Evolutionary conservation across 1,140 invertebrate genomes (phyloP).

Genomic region (Leptonema lineaticorne): DNA sequence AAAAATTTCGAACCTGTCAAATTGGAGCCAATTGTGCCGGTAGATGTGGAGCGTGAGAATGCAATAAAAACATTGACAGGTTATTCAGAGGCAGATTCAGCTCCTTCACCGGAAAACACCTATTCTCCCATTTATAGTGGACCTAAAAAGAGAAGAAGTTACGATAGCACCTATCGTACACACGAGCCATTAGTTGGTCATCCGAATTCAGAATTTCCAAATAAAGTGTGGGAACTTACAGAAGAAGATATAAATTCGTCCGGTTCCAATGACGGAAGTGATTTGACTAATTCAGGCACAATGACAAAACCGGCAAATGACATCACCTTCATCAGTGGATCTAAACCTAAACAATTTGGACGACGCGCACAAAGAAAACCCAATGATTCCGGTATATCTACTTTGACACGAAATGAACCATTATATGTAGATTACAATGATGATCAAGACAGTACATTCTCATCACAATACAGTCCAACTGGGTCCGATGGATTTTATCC

Average conservation of each 20-base stretch:
- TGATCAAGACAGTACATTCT: slow-evolving; percentile 51
- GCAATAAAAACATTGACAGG: slow-evolving; percentile 9
- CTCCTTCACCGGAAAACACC: background rate
- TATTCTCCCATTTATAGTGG: slow-evolving; percentile 49
- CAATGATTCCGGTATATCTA: slow-evolving; percentile 54
- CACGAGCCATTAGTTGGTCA: slow-evolving; percentile 76
- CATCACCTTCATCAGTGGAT: slow-evolving; percentile 55
- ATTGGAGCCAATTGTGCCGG: background rate
- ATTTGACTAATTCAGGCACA: slow-evolving; percentile 56
- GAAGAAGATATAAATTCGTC: slow-evolving; percentile 62
- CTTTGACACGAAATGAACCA: slow-evolving; percentile 33
- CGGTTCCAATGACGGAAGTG: slow-evolving; percentile 59
- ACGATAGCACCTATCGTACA: slow-evolving; percentile 78
- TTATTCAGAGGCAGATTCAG: background rate
- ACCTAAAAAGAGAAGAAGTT: slow-evolving; percentile 65
- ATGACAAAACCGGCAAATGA: slow-evolving; percentile 59
- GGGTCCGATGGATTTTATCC: slow-evolving; percentile 55
- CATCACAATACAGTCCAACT: slow-evolving; percentile 52
- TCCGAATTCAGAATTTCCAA: slow-evolving; percentile 75
- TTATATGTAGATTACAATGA: slow-evolving; percentile 48
- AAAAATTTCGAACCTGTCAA: slow-evolving; percentile 19
- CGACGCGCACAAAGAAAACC: slow-evolving; percentile 52
- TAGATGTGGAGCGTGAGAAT: background rate
- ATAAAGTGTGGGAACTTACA: slow-evolving; percentile 75
- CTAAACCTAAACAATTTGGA: slow-evolving; percentile 55